Conservation (phyloP, 2,888 invertebrate genomes). For the Ommatoiulus sabulosus region DNA sequence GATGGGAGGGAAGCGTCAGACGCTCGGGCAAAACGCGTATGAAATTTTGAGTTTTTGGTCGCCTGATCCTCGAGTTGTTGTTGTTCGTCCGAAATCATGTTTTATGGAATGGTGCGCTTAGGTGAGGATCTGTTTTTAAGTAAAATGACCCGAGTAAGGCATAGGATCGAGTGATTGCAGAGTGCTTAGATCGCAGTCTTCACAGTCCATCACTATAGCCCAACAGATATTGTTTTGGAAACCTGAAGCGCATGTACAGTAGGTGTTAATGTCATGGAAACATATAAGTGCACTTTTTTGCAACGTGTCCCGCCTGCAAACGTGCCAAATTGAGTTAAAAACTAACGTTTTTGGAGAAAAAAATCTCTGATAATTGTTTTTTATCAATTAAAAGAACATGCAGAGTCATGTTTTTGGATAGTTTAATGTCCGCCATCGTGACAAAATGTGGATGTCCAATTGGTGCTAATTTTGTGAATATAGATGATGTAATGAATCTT, state of each 20-base stretch:
- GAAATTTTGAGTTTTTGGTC: conserved; percentile 14
- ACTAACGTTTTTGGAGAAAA: no score
- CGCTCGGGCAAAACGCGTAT: background rate
- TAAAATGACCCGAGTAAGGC: background rate
- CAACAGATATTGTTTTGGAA: background rate
- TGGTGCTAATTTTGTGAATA: no score
- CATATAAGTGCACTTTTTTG: no score
- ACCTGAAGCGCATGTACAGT: background rate
- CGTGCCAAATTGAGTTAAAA: background rate
- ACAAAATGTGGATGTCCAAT: no score
- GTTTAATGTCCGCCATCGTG: no score
- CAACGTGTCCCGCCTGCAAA: background rate
- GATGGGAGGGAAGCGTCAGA: background rate
- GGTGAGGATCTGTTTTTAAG: background rate
- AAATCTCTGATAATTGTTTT: no score
- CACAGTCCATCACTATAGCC: background rate
- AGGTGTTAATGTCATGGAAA: no score
- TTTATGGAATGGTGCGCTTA: background rate
- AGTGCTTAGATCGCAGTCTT: background rate
- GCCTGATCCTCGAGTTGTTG: background rate
- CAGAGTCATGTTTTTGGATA: no score
- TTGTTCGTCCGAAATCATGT: background rate
- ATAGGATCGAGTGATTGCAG: background rate
- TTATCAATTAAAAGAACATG: no score
- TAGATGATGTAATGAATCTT: no score